Percentiles rank a stretch among this genome's conserved stretches.
phyloP scores from a whole-genome alignment of 2,113 vertebrate species.

The Pseudorhombus dupliciocellatus region DNA sequence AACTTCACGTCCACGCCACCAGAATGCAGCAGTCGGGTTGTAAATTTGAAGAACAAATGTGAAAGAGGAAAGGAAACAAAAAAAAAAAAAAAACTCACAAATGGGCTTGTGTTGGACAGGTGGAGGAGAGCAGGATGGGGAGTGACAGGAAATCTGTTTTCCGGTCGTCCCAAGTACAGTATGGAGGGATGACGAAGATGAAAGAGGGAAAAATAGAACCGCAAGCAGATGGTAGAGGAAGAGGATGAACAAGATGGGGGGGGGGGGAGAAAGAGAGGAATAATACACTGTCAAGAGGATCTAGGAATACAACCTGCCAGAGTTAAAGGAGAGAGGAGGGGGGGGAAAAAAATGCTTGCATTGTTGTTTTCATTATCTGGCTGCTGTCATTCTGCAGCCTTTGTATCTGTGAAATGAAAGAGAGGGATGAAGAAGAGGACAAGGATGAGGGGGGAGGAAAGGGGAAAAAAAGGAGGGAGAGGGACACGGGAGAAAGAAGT shows the following conservation, averaged over 20 bases:
- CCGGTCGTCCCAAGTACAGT: slow-evolving; percentile 81
- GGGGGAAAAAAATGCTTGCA: slow-evolving; percentile 88
- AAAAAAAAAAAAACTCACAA: slow-evolving; percentile 15
- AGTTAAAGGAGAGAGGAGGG: slow-evolving; percentile 75
- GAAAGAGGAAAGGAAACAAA: slow-evolving; percentile 21
- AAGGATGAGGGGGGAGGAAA: slow-evolving; percentile 78
- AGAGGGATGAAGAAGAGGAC: slow-evolving; percentile 79
- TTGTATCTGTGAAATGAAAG: slow-evolving; percentile 96
- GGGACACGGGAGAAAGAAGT: slow-evolving; percentile 71
- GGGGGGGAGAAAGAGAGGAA: slow-evolving; percentile 25
- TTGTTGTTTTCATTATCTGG: slow-evolving; percentile 99
- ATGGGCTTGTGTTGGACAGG: slow-evolving; percentile 58
- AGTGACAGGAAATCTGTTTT: slow-evolving; percentile 72
- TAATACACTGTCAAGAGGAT: slow-evolving; percentile 80
- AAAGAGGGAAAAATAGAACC: slow-evolving; percentile 82
- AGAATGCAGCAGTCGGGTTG: slow-evolving; percentile 3
- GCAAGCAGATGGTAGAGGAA: slow-evolving; percentile 89
- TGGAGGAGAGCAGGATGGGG: slow-evolving; percentile 58
- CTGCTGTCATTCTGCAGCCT: slow-evolving; percentile 98
- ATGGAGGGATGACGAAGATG: slow-evolving; percentile 77
- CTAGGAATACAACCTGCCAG: slow-evolving; percentile 91
- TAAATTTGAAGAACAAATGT: slow-evolving; percentile 24
- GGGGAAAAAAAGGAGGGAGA: slow-evolving; percentile 71
- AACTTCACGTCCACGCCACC: slow-evolving; percentile 4
- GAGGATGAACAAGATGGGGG: slow-evolving; percentile 46